These are phyloP conservation scores for Passer domesticus DNA, from an alignment of 2,113 vertebrate species.

Conservation along the genomic window DNA sequence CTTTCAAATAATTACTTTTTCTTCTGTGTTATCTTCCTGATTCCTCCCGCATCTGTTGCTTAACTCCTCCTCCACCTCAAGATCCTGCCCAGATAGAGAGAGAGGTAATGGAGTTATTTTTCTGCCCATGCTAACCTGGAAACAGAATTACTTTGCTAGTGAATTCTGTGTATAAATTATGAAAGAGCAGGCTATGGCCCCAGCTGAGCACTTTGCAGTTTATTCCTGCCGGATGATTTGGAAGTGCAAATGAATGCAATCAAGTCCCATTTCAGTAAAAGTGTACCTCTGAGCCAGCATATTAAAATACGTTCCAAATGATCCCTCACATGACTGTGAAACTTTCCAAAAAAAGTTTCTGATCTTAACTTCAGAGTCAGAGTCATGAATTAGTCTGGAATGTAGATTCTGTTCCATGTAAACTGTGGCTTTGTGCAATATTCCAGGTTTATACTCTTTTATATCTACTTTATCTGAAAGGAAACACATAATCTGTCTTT, in stretches of 20 bases:
- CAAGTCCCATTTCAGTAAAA: not conserved
- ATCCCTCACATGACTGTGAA: not conserved
- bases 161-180: not conserved
- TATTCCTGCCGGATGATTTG: not conserved
- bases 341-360: not conserved
- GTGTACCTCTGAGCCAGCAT: not conserved
- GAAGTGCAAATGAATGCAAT: not conserved
- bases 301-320: not conserved
- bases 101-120: not conserved
- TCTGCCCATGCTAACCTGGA: not conserved
- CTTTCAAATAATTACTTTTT: not conserved
- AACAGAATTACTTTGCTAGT: not conserved
- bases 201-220: not conserved
- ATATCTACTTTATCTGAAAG: not conserved
- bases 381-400: not conserved
- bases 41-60: not conserved
- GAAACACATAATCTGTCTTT: not conserved
- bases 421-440: not conserved
- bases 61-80: not conserved
- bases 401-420: not conserved
- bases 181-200: not conserved
- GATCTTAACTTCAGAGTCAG: not conserved
- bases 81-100: not conserved
- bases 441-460: not conserved
- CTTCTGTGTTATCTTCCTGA: not conserved